Evolutionary conservation across 2,113 vertebrate species (phyloP).

Genomic region (Rhagologus leucostigma): DNA sequence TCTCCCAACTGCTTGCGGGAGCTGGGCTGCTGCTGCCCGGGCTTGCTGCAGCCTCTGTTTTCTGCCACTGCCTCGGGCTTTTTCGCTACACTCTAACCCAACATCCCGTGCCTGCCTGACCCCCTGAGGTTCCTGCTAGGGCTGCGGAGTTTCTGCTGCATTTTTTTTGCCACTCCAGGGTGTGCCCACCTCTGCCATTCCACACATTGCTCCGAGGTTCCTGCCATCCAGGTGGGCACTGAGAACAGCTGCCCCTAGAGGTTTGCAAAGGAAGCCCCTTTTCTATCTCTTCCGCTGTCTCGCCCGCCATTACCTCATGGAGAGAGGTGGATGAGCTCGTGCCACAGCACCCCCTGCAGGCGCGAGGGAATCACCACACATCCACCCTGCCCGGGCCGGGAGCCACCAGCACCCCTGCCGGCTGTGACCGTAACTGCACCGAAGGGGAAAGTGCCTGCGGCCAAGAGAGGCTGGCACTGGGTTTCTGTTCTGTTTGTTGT

Average conservation of each 20-base stretch:
- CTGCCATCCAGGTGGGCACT: not conserved
- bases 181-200: not conserved
- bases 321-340: too few relatives aligned
- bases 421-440: not conserved
- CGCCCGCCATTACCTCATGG: accelerated
- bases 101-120: not conserved
- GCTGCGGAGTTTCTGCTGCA: not conserved
- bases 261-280: not conserved
- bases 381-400: too few relatives aligned
- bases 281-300: not conserved
- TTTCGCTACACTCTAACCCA: not conserved
- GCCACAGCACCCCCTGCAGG: not conserved
- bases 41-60: not conserved
- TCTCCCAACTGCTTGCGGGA: not conserved
- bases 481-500: not conserved
- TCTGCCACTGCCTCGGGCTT: not conserved
- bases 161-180: not conserved
- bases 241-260: not conserved
- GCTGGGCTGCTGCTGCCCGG: not conserved
- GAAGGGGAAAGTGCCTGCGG: not conserved
- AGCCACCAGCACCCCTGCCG: not conserved
- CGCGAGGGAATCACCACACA: not conserved
- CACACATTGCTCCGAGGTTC: not conserved
- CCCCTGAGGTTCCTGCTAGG: not conserved
- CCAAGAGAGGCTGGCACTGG: not conserved